Base-by-base conservation (phyloP, 64 coral and sea anemone genomes). In the Anthopleura sola region DNA sequence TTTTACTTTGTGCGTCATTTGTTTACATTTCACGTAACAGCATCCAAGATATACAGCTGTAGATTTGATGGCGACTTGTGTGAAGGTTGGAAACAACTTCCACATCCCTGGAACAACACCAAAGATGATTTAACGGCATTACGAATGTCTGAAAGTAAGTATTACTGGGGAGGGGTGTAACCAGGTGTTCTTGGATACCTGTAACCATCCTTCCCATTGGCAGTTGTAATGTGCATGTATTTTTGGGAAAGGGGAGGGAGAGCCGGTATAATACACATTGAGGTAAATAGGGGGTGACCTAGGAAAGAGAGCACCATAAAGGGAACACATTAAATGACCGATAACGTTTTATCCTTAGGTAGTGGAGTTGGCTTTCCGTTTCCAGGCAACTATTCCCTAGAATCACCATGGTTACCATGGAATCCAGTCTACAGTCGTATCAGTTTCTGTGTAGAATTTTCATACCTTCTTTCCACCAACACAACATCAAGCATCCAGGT, bases 371-470 rank as follows among this genome's bases (percentile, higher is more conserved):
- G 8, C 26, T 69, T 69, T 69, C 66, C 66, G 2, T 69, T 69
- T 33, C 66, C 66, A 69, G 66, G 66, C 8, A 69, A 69, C 13
- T 69, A 2, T 69, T 33, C 66, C 29, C 29, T 69, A 69, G 66
- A 69, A 69, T 78, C 76, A 19, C 37, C 76, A 38, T 24, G 24
- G 24, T 33, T 78, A 23, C 76, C 76, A 1, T 78, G 76, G 76
- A 78, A 78, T 0, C 3, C 24, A 78, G 37, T 78, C 14, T 78
- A 44, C 76, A 78, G 40, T 24, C 76, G 76, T 20, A 78, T 78
- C 31, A 78, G 76, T 40, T 48, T 78, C 24, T 78, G 76, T 40
- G 76, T 44, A 44, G 76, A 24, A 6, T 78, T 78, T 78, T 78
- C 40, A 17, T 78, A 78, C 37, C 38, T 38, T 78, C 76, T 78